These are phyloP conservation scores for Nyctereutes procyonoides DNA, from an alignment of 2,113 vertebrate species.

Conservation along the genomic window DNA sequence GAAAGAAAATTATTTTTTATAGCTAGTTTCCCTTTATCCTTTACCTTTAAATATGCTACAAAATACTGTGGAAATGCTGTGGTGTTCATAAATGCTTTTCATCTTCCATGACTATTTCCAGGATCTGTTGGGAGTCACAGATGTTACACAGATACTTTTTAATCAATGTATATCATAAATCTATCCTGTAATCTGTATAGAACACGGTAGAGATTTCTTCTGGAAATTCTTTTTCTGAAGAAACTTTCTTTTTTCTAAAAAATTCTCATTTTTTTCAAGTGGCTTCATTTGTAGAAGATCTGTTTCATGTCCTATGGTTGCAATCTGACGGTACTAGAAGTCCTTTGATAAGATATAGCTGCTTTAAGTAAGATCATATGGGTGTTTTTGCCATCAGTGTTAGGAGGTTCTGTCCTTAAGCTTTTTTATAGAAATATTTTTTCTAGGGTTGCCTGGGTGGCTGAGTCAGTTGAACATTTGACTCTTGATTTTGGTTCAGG, in stretches of 20 bases:
- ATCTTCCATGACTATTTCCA: not conserved
- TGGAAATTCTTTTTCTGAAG: not conserved
- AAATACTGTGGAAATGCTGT: not conserved
- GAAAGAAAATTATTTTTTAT: not conserved
- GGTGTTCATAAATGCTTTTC: not conserved
- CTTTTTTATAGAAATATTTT: not conserved
- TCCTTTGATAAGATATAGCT: not conserved
- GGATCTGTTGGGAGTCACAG: not conserved
- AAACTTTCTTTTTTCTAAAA: not conserved
- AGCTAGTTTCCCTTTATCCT: not conserved
- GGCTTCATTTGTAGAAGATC: not conserved
- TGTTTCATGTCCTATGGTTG: not conserved
- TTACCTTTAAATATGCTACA: not conserved
- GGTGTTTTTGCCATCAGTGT: not conserved
- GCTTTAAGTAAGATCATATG: not conserved
- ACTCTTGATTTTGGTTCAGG: too few relatives aligned
- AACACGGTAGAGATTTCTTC: not conserved
- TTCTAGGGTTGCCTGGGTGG: too few relatives aligned
- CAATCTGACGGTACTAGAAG: not conserved
- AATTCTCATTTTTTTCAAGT: not conserved
- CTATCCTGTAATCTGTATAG: not conserved
- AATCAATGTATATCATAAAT: not conserved
- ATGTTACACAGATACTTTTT: not conserved
- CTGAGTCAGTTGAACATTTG: too few relatives aligned
- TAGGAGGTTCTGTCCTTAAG: not conserved